phyloP scores from a whole-genome alignment of 2,888 invertebrate species.

The Torymus texanus region DNA sequence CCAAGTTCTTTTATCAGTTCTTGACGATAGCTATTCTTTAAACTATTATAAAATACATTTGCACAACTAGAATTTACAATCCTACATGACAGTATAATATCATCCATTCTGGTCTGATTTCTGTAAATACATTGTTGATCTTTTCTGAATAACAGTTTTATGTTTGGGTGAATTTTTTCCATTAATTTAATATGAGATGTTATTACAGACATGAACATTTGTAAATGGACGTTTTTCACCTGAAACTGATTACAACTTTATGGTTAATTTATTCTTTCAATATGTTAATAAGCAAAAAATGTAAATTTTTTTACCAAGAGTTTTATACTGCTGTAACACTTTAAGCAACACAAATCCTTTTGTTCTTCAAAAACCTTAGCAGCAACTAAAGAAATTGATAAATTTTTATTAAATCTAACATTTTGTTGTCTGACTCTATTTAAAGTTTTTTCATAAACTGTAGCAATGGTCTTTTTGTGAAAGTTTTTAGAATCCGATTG shows the following conservation, averaged over 20 bases:
- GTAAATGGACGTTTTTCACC: slow-evolving; percentile 48
- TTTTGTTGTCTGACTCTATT: not conserved
- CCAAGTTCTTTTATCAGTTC: slow-evolving; percentile 60
- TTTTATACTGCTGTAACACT: slow-evolving; percentile 36
- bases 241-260: slow-evolving; percentile 58
- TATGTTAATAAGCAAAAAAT: not conserved
- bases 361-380: not conserved
- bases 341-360: slow-evolving; percentile 29
- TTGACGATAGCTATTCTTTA: slow-evolving; percentile 61
- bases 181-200: slow-evolving; percentile 57
- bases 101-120: slow-evolving; percentile 58
- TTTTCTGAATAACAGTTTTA: slow-evolving; percentile 61
- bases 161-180: slow-evolving; percentile 51
- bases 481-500: not conserved
- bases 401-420: slow-evolving; percentile 25
- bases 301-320: slow-evolving; percentile 24
- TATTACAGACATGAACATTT: slow-evolving; percentile 57
- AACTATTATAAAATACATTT: slow-evolving; percentile 62
- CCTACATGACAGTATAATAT: slow-evolving; percentile 58
- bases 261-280: too few species aligned
- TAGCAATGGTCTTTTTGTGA: slow-evolving; percentile 13
- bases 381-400: not conserved
- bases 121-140: slow-evolving; percentile 57
- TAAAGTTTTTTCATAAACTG: slow-evolving; percentile 24
- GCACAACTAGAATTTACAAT: slow-evolving; percentile 59